Percentiles rank a stretch among this genome's conserved stretches.
phyloP scores from a whole-genome alignment of 2,797 vertebrate genomes.

The Gymnocypris eckloni region DNA sequence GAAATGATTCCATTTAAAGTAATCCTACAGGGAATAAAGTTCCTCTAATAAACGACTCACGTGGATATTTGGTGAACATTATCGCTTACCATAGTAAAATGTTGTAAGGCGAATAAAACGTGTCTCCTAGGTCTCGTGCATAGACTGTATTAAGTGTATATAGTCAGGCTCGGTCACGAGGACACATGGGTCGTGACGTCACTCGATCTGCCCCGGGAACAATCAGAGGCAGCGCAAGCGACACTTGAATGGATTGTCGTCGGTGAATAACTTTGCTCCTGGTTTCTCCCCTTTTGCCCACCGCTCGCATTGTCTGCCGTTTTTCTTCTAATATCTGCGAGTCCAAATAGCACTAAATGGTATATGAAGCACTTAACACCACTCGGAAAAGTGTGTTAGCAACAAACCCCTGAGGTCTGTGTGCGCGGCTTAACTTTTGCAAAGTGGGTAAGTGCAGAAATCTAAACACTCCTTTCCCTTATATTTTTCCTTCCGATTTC shows the following conservation, averaged over 20 bases:
- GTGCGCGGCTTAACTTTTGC: conserved; percentile 53
- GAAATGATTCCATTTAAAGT: not conserved
- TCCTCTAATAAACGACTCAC: not conserved
- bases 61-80: not conserved
- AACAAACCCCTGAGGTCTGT: conserved; percentile 50
- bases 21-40: too few relatives aligned
- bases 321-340: not conserved
- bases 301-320: not conserved
- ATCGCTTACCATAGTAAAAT: not conserved
- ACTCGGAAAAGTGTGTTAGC: conserved; percentile 46
- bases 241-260: conserved; percentile 58
- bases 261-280: conserved; percentile 45
- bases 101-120: not conserved
- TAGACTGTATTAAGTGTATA: not conserved
- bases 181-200: conserved; percentile 53
- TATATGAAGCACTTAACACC: conserved; percentile 31
- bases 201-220: conserved; percentile 48
- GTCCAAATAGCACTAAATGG: not conserved
- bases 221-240: conserved; percentile 53
- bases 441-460: conserved; percentile 60
- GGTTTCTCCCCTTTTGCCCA: conserved; percentile 9
- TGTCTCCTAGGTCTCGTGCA: not conserved
- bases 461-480: conserved; percentile 39
- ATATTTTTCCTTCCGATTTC: not conserved
- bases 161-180: conserved; percentile 44